These are phyloP conservation scores for Heliconius charithonia DNA, from an alignment of 2,888 invertebrate species.

Conservation along the genomic window DNA sequence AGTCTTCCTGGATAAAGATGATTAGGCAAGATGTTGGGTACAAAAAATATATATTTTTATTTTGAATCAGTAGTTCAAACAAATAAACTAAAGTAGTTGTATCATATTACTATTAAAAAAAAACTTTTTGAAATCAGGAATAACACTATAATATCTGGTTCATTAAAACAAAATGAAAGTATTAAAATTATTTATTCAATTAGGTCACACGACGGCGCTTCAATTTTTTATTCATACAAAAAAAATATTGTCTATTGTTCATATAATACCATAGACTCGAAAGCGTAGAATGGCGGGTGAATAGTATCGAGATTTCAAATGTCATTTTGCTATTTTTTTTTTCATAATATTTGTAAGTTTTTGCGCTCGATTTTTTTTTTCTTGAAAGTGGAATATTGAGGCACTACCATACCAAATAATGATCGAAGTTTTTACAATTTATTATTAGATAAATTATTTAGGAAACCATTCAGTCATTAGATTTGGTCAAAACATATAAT, in stretches of 20 bases:
- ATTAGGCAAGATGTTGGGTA: no score
- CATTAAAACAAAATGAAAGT: not conserved
- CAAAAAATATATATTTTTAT: not conserved
- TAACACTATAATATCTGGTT: not conserved
- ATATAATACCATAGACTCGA: not conserved
- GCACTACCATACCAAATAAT: no score
- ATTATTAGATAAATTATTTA: no score
- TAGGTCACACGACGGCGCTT: not conserved
- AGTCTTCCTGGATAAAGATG: no score
- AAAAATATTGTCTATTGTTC: not conserved
- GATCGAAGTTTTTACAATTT: no score
- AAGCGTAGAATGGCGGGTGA: not conserved
- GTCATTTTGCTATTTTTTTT: not conserved
- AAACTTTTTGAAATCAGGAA: no score
- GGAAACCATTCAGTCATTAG: no score
- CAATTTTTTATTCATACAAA: not conserved
- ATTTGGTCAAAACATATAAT: no score
- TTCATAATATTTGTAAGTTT: no score
- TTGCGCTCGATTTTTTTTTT: not conserved
- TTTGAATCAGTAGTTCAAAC: not conserved
- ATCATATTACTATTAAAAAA: no score
- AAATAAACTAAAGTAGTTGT: not conserved
- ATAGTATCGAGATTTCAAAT: not conserved
- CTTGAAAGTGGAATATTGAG: not conserved
- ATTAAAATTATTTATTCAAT: not conserved